Evolutionary conservation across 1,140 invertebrate genomes (phyloP).

Genomic region (Aporrectodea caliginosa): DNA sequence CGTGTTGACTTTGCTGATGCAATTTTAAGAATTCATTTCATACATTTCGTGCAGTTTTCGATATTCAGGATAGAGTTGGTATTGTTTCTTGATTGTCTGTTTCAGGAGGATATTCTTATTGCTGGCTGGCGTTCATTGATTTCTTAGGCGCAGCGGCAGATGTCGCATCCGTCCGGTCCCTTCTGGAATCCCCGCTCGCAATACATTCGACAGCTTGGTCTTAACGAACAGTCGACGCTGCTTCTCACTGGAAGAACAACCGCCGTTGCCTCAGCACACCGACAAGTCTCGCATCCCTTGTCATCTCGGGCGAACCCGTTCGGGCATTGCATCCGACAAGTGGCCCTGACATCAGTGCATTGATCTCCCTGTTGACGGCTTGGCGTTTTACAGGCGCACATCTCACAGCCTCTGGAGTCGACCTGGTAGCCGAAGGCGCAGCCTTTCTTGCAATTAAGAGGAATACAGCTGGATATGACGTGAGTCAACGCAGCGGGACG

Average conservation of each 20-base stretch:
- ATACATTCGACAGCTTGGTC: conserved; percentile 2
- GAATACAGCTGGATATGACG: not conserved
- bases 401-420: conserved; percentile 20
- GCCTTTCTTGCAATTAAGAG: not conserved
- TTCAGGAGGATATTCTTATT: no score
- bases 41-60: no score
- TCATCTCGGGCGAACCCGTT: conserved; percentile 24
- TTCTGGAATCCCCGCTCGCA: conserved; percentile 15
- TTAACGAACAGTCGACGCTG: not conserved
- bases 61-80: no score
- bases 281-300: conserved; percentile 22
- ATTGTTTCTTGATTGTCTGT: no score
- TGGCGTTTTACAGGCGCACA: conserved; percentile 1
- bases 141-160: conserved; percentile 21
- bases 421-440: conserved; percentile 12
- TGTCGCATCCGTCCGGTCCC: conserved; percentile 18
- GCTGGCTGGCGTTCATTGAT: no score
- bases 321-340: not conserved
- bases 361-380: not conserved
- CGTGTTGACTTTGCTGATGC: no score
- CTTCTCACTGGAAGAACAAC: no score
- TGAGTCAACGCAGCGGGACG: no score
- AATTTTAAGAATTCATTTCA: no score
- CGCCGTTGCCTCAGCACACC: not conserved
- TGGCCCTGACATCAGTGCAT: not conserved